Percentiles rank a stretch among this genome's conserved stretches.
These are phyloP conservation scores for Torymus texanus DNA, from an alignment of 2,888 invertebrate species.

Conservation along the genomic window DNA sequence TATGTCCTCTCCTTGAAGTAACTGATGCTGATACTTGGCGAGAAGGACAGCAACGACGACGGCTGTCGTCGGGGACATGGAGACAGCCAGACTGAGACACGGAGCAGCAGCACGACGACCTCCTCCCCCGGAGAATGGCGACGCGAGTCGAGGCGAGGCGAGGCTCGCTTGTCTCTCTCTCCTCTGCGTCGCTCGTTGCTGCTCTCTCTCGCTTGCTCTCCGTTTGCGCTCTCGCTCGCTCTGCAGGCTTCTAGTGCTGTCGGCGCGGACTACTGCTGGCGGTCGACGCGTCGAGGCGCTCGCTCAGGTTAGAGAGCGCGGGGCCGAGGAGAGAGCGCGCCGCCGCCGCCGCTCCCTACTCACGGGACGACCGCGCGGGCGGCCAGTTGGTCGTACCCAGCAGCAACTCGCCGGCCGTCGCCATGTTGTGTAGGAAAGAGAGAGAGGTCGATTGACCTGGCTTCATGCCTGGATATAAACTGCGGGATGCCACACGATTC, in stretches of 20 bases:
- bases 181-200: background rate
- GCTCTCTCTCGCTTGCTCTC: background rate
- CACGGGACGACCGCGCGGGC: background rate
- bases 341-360: slow-evolving; percentile 15
- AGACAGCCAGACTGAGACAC: background rate
- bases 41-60: no score
- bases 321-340: background rate
- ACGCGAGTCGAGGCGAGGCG: slow-evolving; percentile 9
- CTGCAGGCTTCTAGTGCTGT: slow-evolving; percentile 9
- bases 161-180: background rate
- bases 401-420: slow-evolving; percentile 41
- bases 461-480: no score
- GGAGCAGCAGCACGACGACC: slow-evolving; percentile 8
- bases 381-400: background rate
- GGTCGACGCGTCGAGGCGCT: background rate
- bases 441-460: no score
- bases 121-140: slow-evolving; percentile 32
- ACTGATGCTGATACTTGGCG: no score
- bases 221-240: slow-evolving; percentile 8
- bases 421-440: slow-evolving; percentile 31
- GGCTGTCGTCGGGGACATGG: slow-evolving; percentile 17
- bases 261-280: background rate
- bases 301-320: background rate
- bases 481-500: no score
- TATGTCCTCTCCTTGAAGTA: no score